A percentile compares a stretch with the other conserved stretches of the same genome.
Conservation (phyloP, 1,140 invertebrate species). For the Orchesella cincta region DNA sequence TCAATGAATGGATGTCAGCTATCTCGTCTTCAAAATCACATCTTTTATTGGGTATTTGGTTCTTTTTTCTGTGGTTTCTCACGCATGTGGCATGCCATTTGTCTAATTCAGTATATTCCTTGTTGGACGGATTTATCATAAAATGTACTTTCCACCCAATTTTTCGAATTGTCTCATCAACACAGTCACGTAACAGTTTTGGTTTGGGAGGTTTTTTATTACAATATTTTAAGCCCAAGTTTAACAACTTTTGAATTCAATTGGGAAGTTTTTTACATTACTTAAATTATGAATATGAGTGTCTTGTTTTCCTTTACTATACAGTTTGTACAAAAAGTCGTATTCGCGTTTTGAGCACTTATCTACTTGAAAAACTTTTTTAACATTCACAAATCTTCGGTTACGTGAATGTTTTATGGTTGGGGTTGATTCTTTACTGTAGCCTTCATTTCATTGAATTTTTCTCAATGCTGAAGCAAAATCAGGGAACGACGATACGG, state of each 20-base stretch:
- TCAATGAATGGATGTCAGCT: neutral
- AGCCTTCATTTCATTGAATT: no score
- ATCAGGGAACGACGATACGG: no score
- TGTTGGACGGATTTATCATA: neutral
- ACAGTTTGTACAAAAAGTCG: neutral
- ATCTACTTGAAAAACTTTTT: neutral
- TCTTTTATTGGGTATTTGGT: neutral
- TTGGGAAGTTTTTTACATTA: neutral
- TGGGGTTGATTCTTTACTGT: no score
- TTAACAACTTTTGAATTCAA: conserved; percentile 15
- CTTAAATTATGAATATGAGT: neutral
- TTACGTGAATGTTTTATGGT: no score
- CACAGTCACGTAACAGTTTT: neutral
- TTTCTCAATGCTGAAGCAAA: no score
- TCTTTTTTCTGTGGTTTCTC: neutral
- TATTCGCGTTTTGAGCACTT: neutral
- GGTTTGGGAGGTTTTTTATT: neutral
- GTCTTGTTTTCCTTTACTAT: neutral
- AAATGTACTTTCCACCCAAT: neutral
- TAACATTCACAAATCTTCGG: conserved; percentile 9
- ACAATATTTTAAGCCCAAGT: neutral
- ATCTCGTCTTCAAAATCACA: neutral
- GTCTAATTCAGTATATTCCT: neutral
- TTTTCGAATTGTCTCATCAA: neutral
- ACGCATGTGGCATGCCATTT: neutral